phyloP scores from a whole-genome alignment of 2,113 vertebrate species.

The Ciconia stormi region DNA sequence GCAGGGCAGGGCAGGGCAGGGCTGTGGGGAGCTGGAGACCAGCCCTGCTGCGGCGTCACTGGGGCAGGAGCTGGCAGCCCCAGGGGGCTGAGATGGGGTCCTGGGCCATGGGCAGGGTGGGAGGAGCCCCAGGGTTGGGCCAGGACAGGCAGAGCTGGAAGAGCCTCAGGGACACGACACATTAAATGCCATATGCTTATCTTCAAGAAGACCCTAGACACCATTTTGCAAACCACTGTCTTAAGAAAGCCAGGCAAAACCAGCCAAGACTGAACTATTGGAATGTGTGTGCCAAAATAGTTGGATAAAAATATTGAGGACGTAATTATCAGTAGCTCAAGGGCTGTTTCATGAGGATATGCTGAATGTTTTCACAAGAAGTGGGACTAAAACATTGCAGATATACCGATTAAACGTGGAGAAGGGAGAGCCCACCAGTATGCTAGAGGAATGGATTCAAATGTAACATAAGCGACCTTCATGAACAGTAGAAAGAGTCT shows the following conservation, averaged over 20 bases:
- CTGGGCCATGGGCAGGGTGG: too few relatives aligned
- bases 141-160: neutral
- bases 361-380: neutral
- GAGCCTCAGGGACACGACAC: rapidly evolving
- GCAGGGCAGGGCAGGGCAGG: neutral
- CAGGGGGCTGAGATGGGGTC: neutral
- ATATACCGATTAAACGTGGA: neutral
- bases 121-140: neutral
- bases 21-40: neutral
- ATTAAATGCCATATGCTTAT: neutral
- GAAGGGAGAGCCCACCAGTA: neutral
- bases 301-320: neutral
- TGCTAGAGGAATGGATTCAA: neutral
- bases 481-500: neutral
- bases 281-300: rapidly evolving
- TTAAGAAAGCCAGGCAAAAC: neutral
- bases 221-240: neutral
- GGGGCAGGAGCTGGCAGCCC: neutral
- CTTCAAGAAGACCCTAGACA: neutral
- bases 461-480: neutral
- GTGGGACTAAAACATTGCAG: neutral
- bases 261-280: neutral
- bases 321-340: neutral
- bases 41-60: rapidly evolving
- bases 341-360: neutral